Conservation (phyloP, 2,797 vertebrate genomes). For the Luscinia luscinia region DNA sequence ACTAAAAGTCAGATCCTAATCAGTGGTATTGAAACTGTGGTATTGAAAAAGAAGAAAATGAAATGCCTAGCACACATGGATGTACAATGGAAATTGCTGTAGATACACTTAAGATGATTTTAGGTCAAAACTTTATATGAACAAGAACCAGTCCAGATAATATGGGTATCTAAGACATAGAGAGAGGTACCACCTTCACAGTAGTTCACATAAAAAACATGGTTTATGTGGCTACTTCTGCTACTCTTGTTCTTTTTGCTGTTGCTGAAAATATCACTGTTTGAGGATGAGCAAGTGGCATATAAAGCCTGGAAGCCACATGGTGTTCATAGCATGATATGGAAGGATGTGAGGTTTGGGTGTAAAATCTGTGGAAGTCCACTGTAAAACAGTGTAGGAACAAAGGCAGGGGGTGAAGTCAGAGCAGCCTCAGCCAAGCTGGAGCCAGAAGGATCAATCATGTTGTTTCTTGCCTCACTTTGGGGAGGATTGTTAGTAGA, state of each 20-base stretch:
- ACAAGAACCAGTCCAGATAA: not conserved
- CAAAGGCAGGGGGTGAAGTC: slow-evolving; percentile 20
- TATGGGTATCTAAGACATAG: not conserved
- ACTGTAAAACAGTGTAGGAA: not conserved
- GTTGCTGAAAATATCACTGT: not conserved
- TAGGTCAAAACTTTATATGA: not conserved
- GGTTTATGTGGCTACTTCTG: not conserved
- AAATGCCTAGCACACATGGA: not conserved
- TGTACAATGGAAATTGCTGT: not conserved
- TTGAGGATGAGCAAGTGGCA: not conserved
- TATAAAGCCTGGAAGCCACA: not conserved
- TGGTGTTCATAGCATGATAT: not conserved
- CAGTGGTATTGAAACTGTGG: not conserved
- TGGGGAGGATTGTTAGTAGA: slow-evolving; percentile 21
- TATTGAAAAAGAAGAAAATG: not conserved
- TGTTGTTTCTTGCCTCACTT: slow-evolving; percentile 56
- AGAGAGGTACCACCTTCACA: not conserved
- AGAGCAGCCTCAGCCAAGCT: slow-evolving; percentile 27
- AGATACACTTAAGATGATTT: not conserved
- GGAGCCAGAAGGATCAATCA: slow-evolving; percentile 55
- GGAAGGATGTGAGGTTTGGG: not conserved
- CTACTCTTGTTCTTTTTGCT: not conserved
- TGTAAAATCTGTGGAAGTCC: not conserved
- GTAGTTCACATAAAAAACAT: not conserved
- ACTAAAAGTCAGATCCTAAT: not conserved